Percentiles rank a stretch among this genome's conserved stretches.
Conservation (phyloP, 2,888 invertebrate genomes). For the Strigamia maritima region DNA sequence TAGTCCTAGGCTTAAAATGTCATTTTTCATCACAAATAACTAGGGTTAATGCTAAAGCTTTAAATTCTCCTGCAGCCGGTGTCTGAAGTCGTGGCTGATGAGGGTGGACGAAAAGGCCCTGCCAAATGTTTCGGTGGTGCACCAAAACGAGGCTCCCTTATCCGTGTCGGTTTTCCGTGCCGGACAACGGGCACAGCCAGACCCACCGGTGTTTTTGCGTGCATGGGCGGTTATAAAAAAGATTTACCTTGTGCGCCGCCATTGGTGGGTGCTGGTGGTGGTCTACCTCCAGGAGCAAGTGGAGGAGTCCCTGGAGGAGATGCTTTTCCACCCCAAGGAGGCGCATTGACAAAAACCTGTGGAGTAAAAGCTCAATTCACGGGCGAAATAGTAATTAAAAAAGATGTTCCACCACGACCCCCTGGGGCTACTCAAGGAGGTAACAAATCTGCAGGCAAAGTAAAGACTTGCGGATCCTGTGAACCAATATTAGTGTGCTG, state of each 20-base stretch:
- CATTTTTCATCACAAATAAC: background rate
- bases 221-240: too few relatives aligned
- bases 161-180: background rate
- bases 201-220: background rate
- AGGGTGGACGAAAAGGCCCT: background rate
- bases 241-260: background rate
- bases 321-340: slow-evolving; percentile 26
- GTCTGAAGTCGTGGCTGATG: background rate
- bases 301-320: background rate
- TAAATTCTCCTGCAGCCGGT: background rate
- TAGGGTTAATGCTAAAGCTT: background rate
- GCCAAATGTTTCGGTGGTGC: background rate
- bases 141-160: background rate
- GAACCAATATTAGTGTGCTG: background rate
- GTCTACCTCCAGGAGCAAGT: background rate
- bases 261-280: background rate
- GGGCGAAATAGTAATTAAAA: slow-evolving; percentile 31
- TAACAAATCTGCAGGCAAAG: background rate
- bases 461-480: background rate
- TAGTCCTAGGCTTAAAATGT: background rate
- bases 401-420: background rate
- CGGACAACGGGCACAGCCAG: slow-evolving; percentile 17
- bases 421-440: background rate
- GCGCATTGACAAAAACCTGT: slow-evolving; percentile 33
- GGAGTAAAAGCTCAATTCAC: slow-evolving; percentile 32